These are phyloP conservation scores for Eupleurogrammus muticus DNA, from an alignment of 2,797 vertebrate genomes.

Conservation along the genomic window DNA sequence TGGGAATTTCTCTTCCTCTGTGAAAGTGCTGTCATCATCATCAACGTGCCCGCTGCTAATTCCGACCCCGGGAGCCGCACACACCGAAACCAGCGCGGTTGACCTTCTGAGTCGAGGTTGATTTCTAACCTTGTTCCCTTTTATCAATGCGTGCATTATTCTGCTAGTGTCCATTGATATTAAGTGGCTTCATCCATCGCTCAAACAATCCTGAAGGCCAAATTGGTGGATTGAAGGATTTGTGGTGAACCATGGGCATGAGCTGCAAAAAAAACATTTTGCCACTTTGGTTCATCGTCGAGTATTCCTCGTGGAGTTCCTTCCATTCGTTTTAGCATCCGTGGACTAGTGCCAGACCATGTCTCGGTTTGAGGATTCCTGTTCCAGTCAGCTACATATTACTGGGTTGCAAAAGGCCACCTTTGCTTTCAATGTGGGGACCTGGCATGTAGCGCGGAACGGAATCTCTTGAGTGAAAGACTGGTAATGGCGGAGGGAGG, in stretches of 20 bases:
- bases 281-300: constrained; percentile 67
- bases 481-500: constrained; percentile 38
- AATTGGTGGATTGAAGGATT: constrained; percentile 68
- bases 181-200: constrained; percentile 47
- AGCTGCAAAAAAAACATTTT: constrained; percentile 66
- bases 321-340: constrained; percentile 67
- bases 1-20: constrained; percentile 74
- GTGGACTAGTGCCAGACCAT: constrained; percentile 69
- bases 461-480: constrained; percentile 45
- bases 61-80: constrained; percentile 77
- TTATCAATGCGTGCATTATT: constrained; percentile 47
- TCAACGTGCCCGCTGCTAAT: constrained; percentile 73
- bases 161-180: constrained; percentile 57
- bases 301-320: constrained; percentile 49
- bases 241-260: constrained; percentile 73
- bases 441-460: constrained; percentile 58
- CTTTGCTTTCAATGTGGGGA: constrained; percentile 57
- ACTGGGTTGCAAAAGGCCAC: constrained; percentile 62
- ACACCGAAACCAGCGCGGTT: constrained; percentile 57
- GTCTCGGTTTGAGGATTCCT: constrained; percentile 60
- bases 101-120: constrained; percentile 40
- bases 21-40: constrained; percentile 78
- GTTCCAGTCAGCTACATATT: constrained; percentile 70
- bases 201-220: constrained; percentile 48
- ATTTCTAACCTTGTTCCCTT: constrained; percentile 47